A percentile compares a stretch with the other conserved stretches of the same genome.
phyloP scores from a whole-genome alignment of 2,113 vertebrate genomes.

The Lamprologus speciosus region DNA sequence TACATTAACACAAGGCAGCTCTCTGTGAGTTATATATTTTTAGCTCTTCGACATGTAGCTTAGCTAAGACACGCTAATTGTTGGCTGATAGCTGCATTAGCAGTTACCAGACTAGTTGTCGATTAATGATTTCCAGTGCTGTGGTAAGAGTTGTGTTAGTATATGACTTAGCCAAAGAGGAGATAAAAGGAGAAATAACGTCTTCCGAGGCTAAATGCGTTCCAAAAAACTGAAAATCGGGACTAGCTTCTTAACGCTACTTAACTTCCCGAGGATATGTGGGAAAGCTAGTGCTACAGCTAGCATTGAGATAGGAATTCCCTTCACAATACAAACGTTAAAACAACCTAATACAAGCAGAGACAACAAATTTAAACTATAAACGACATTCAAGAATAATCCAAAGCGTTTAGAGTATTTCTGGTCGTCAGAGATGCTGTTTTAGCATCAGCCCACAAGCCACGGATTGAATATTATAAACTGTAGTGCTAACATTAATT shows the following conservation, averaged over 20 bases:
- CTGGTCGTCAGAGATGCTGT: not conserved
- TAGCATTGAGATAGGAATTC: not conserved
- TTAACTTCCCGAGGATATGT: not conserved
- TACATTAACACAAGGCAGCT: not conserved
- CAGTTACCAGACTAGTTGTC: not conserved
- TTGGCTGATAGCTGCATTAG: not conserved
- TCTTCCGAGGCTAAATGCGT: not conserved
- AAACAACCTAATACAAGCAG: not conserved
- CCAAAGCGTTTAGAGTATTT: not conserved
- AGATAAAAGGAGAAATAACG: not conserved
- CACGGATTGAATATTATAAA: not conserved
- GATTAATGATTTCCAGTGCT: not conserved
- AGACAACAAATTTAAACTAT: not conserved
- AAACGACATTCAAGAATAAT: not conserved
- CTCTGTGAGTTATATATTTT: not conserved
- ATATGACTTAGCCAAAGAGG: not conserved
- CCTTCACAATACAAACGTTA: not conserved
- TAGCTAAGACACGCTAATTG: not conserved
- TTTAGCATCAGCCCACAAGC: not conserved
- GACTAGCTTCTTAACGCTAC: not conserved
- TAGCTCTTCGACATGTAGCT: not conserved
- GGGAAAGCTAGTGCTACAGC: not conserved
- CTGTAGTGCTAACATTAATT: not conserved
- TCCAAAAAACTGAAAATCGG: not conserved
- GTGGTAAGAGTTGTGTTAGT: accelerated